phyloP scores from a whole-genome alignment of 2,113 vertebrate species.

The Eolophus roseicapilla region DNA sequence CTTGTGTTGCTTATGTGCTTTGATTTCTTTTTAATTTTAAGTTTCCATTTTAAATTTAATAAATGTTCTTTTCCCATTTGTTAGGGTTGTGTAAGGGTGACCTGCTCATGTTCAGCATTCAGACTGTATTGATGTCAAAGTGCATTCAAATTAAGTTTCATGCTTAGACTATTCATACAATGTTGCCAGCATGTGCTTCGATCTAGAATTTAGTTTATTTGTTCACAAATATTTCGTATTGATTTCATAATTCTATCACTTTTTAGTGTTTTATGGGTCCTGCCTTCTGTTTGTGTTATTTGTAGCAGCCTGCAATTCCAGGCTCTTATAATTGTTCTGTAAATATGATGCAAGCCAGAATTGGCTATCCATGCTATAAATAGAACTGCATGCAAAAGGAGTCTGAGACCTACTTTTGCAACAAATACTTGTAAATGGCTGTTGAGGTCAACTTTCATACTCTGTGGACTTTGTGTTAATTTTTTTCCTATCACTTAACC shows the following conservation, averaged over 20 bases:
- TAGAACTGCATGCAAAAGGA: conserved; percentile 6
- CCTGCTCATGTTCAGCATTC: not conserved
- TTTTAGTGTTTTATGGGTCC: not conserved
- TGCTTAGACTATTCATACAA: not conserved
- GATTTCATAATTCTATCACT: not conserved
- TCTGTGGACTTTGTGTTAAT: not conserved
- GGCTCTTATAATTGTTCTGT: not conserved
- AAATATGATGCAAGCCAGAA: not conserved
- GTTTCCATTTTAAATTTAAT: not conserved
- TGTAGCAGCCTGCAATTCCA: not conserved
- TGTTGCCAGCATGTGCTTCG: not conserved
- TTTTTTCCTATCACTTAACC: not conserved
- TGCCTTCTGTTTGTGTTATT: not conserved
- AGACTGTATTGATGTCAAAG: not conserved
- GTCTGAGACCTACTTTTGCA: not conserved
- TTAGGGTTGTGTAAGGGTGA: not conserved
- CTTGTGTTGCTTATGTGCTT: not conserved
- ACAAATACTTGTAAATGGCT: not conserved
- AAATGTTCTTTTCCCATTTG: not conserved
- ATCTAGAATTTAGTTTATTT: not conserved
- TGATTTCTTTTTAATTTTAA: not conserved
- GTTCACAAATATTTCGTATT: not conserved
- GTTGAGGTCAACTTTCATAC: not conserved
- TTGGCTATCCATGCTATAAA: not conserved
- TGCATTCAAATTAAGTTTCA: not conserved